Evolutionary conservation across 1,140 invertebrate species (phyloP).

Genomic region (Brachionus asplanchnoidis): DNA sequence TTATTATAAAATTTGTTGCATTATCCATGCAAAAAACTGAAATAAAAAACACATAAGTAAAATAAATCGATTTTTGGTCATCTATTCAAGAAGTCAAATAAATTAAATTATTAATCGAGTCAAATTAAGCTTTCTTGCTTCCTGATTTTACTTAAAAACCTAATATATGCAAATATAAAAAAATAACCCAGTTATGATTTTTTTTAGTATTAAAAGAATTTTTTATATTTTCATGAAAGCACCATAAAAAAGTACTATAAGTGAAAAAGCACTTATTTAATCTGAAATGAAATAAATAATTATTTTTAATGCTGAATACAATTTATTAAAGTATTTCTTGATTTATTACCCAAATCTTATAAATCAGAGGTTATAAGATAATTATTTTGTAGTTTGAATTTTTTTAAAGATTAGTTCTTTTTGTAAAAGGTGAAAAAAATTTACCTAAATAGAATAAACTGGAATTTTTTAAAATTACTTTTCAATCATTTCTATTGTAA

Average conservation of each 20-base stretch:
- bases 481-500: not conserved
- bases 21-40: not conserved
- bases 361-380: not conserved
- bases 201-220: no score
- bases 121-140: not conserved
- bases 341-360: not conserved
- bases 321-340: not conserved
- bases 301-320: not conserved
- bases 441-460: not conserved
- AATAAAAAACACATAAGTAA: not conserved
- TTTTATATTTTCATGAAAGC: no score
- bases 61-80: not conserved
- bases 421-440: not conserved
- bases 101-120: not conserved
- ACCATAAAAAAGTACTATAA: not conserved
- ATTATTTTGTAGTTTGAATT: not conserved
- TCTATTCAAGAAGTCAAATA: not conserved
- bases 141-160: not conserved
- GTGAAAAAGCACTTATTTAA: not conserved
- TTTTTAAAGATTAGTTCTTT: not conserved
- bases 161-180: not conserved
- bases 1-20: not conserved
- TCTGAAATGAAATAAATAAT: not conserved
- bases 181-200: no score
- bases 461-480: not conserved